phyloP scores from a whole-genome alignment of 2,797 vertebrate genomes.

The Neosilurus mollespiculum region DNA sequence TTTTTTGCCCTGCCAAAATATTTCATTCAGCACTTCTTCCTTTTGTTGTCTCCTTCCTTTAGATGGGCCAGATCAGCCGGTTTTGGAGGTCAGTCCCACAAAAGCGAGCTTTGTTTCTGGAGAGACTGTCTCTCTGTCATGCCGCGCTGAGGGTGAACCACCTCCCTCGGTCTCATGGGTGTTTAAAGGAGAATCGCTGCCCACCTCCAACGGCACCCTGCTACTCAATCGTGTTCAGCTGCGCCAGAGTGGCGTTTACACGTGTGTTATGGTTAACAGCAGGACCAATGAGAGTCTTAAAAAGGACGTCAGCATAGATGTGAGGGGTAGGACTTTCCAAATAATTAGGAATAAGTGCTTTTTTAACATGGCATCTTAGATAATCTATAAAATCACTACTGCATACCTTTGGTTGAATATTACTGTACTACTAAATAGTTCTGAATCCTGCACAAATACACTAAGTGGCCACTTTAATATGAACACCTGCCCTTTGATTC shows the following conservation, averaged over 20 bases:
- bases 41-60: background rate
- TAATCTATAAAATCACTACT: too few species aligned
- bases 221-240: constrained; percentile 64
- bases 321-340: constrained; percentile 69
- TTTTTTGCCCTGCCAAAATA: background rate
- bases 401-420: background rate
- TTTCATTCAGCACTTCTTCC: constrained; percentile 4
- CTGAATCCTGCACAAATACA: background rate
- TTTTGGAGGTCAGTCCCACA: constrained; percentile 58
- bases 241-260: constrained; percentile 76
- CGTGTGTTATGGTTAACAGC: constrained; percentile 70
- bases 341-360: background rate
- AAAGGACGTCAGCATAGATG: constrained; percentile 60
- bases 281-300: constrained; percentile 53
- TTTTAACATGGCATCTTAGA: background rate
- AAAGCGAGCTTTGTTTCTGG: constrained; percentile 62
- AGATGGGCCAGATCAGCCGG: constrained; percentile 81
- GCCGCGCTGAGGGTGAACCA: constrained; percentile 72
- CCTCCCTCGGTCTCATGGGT: constrained; percentile 69
- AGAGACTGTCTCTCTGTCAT: constrained; percentile 67
- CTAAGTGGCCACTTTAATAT: background rate
- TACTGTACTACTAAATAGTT: background rate
- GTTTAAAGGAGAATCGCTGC: constrained; percentile 62
- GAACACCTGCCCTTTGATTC: background rate
- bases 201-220: constrained; percentile 60